Evolutionary conservation across 1,140 invertebrate species (phyloP).

Genomic region (Panulirus ornatus): DNA sequence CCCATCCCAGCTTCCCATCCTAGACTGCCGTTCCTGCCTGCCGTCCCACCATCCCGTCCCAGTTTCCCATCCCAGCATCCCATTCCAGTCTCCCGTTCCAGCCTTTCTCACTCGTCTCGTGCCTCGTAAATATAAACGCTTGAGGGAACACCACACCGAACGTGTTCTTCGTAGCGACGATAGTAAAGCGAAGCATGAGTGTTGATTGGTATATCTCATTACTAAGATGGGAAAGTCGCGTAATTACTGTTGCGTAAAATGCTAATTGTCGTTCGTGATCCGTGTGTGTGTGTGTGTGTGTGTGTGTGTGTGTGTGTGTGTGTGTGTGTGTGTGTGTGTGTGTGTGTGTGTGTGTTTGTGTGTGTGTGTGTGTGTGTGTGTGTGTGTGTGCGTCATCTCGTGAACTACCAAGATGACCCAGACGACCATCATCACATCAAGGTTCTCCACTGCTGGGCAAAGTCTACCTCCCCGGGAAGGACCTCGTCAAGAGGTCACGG

Average conservation of each 20-base stretch:
- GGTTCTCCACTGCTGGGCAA: too few relatives aligned
- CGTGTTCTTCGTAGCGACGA: not conserved
- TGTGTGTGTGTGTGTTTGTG: not conserved
- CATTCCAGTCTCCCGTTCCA: not conserved
- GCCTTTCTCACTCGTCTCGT: not conserved
- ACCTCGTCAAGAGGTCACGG: not conserved
- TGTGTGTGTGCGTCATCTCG: not conserved
- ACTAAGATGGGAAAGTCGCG: not conserved
- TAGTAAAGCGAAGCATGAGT: not conserved
- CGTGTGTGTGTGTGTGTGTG: constrained; percentile 3
- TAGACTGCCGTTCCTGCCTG: not conserved
- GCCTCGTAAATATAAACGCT: not conserved
- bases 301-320: constrained; percentile 24
- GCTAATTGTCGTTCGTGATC: not conserved
- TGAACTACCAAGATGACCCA: too few relatives aligned
- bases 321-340: constrained; percentile 35
- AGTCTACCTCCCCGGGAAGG: not conserved
- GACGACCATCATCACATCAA: too few relatives aligned
- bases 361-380: not conserved
- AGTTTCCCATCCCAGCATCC: not conserved
- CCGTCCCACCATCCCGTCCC: not conserved
- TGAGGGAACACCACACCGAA: not conserved
- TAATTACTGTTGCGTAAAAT: not conserved
- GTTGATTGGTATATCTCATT: not conserved
- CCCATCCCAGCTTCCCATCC: not conserved